These are phyloP conservation scores for Drosophila mercatorum DNA, from an alignment of 2,888 invertebrate species.

Conservation along the genomic window DNA sequence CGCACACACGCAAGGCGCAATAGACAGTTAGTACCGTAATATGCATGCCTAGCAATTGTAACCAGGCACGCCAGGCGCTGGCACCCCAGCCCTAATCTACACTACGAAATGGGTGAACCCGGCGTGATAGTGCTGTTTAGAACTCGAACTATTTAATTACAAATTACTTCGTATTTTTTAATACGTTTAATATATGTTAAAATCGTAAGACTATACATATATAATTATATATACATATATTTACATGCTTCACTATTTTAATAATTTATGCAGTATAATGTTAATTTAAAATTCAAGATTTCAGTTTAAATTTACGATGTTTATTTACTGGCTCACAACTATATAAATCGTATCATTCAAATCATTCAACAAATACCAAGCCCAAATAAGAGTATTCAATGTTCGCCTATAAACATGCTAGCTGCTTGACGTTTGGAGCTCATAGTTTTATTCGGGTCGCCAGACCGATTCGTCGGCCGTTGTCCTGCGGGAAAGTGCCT, in stretches of 20 bases:
- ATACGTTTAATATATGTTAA: neutral
- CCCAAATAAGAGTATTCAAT: conserved; percentile 9
- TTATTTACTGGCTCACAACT: no score
- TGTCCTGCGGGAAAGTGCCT: conserved; percentile 69
- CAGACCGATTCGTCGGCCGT: conserved; percentile 24
- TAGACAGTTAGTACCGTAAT: conserved; percentile 49
- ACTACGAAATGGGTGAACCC: conserved; percentile 12
- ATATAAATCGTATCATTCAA: no score
- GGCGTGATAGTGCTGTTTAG: neutral
- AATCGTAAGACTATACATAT: neutral
- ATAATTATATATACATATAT: no score
- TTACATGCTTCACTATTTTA: no score
- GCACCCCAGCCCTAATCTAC: conserved; percentile 15
- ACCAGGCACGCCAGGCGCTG: conserved; percentile 56
- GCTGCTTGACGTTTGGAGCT: conserved; percentile 26
- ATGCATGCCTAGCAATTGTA: conserved; percentile 64
- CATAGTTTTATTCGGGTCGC: conserved; percentile 47
- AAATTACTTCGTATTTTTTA: neutral
- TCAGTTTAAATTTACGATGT: neutral
- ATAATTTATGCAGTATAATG: no score
- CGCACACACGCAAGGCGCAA: conserved; percentile 27
- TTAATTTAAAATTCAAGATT: neutral
- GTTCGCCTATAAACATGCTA: neutral
- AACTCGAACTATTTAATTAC: neutral
- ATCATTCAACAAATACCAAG: no score